Percentiles rank a stretch among this genome's conserved stretches.
phyloP scores from a whole-genome alignment of 1,140 invertebrate genomes.

The Sarcophaga bullata region DNA sequence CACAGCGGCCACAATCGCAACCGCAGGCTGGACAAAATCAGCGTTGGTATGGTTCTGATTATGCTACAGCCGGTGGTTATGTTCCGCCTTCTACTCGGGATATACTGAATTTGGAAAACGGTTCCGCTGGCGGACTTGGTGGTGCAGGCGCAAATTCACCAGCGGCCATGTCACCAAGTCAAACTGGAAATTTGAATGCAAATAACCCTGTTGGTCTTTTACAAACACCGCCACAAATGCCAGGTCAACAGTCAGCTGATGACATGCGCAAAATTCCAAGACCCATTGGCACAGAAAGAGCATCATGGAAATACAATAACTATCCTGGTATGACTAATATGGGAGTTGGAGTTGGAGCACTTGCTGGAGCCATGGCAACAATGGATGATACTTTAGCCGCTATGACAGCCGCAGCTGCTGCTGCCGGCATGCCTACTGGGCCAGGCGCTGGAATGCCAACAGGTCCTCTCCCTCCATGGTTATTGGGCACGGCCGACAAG shows the following conservation, averaged over 20 bases:
- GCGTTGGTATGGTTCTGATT: constrained; percentile 60
- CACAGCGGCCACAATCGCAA: constrained; percentile 49
- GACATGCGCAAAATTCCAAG: constrained; percentile 79
- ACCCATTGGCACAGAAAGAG: constrained; percentile 80
- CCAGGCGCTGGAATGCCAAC: constrained; percentile 32
- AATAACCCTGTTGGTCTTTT: constrained; percentile 55
- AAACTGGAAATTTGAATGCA: neutral
- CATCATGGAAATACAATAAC: constrained; percentile 71
- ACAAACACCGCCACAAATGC: constrained; percentile 57
- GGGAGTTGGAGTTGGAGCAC: constrained; percentile 34
- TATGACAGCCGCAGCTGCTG: constrained; percentile 46
- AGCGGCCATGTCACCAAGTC: constrained; percentile 73
- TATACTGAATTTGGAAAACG: constrained; percentile 60
- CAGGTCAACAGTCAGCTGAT: constrained; percentile 64
- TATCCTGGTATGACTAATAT: constrained; percentile 50
- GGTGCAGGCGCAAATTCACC: constrained; percentile 58
- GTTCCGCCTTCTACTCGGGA: constrained; percentile 54
- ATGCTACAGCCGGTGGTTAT: constrained; percentile 44
- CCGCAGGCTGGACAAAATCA: constrained; percentile 49
- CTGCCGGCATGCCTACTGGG: constrained; percentile 29
- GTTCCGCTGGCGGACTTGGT: constrained; percentile 49
- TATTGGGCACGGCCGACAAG: constrained; percentile 44
- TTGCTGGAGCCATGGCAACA: constrained; percentile 45
- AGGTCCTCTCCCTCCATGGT: constrained; percentile 42
- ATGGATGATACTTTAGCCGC: constrained; percentile 47